Evolutionary conservation across 2,797 vertebrate genomes (phyloP).

Genomic region (Hyperoplus immaculatus): DNA sequence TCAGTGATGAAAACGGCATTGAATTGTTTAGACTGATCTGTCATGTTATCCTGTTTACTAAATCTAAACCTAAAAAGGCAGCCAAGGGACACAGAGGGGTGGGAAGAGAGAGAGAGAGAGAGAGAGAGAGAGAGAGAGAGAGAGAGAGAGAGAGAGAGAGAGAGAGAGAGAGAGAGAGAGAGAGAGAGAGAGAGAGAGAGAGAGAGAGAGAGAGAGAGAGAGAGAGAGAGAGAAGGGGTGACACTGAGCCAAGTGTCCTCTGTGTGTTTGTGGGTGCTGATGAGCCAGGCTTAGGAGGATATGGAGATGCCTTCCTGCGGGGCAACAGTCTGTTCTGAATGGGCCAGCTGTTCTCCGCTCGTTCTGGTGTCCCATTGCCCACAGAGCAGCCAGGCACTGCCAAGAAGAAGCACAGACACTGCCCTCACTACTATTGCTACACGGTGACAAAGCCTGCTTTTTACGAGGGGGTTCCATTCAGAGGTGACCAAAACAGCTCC

Average conservation of each 20-base stretch:
- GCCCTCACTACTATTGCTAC: slow-evolving; percentile 40
- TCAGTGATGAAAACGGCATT: slow-evolving; percentile 11
- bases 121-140: slow-evolving; percentile 1
- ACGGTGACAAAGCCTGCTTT: slow-evolving; percentile 63
- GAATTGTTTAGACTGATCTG: slow-evolving; percentile 35
- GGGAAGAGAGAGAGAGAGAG: slow-evolving; percentile 26
- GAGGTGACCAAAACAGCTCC: slow-evolving; percentile 67
- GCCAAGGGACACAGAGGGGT: slow-evolving; percentile 69
- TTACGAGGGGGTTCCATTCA: slow-evolving; percentile 65
- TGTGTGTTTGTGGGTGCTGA: slow-evolving; percentile 68
- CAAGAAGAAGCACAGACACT: slow-evolving; percentile 59
- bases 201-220: slow-evolving; percentile 33
- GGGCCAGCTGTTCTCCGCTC: slow-evolving; percentile 78
- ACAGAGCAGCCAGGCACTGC: slow-evolving; percentile 54
- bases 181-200: slow-evolving; percentile 1
- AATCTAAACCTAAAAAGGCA: slow-evolving; percentile 62
- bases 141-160: slow-evolving; percentile 37
- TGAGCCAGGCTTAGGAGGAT: slow-evolving; percentile 65
- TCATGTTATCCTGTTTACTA: slow-evolving; percentile 48
- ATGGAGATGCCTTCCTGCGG: slow-evolving; percentile 69
- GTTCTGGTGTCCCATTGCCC: slow-evolving; percentile 63
- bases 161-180: slow-evolving; percentile 33
- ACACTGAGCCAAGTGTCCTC: slow-evolving; percentile 59
- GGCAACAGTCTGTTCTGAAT: slow-evolving; percentile 81
- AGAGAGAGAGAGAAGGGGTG: slow-evolving; percentile 31